Evolutionary conservation across 2,113 vertebrate species (phyloP).

Genomic region (Elaphurus davidianus): DNA sequence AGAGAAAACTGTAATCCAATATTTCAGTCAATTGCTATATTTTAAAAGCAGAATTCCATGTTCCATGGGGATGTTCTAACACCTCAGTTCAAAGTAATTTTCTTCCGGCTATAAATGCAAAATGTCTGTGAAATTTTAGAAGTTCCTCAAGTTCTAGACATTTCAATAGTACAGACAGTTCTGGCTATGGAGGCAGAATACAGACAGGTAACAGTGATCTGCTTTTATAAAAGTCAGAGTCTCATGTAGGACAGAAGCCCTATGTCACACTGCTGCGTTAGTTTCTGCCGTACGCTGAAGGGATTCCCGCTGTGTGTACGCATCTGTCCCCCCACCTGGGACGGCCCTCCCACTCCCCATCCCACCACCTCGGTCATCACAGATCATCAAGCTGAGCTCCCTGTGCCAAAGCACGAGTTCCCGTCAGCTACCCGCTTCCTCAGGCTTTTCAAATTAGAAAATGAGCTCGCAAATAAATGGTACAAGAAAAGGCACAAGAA

Average conservation of each 20-base stretch:
- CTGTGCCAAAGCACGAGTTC: not conserved
- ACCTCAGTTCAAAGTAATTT: not conserved
- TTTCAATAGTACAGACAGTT: not conserved
- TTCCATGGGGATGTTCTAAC: not conserved
- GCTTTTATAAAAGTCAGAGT: not conserved
- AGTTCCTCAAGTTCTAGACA: not conserved
- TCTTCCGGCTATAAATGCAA: not conserved
- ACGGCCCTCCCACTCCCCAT: not conserved
- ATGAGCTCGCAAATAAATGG: not conserved
- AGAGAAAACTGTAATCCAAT: not conserved
- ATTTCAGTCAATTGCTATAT: not conserved
- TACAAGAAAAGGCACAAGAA: not conserved
- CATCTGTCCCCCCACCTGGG: not conserved
- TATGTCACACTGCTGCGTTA: not conserved
- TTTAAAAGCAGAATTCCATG: constrained; percentile 6
- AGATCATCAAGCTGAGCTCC: not conserved
- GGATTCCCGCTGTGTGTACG: not conserved
- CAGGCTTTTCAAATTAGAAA: not conserved
- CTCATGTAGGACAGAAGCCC: not conserved
- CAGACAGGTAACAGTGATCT: not conserved
- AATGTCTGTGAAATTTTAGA: not conserved
- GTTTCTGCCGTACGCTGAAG: not conserved
- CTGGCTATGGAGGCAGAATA: not conserved
- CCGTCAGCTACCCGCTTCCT: not conserved
- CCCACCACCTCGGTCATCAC: not conserved